phyloP scores from a whole-genome alignment of 2,113 vertebrate species.

The Enhydra lutris region DNA sequence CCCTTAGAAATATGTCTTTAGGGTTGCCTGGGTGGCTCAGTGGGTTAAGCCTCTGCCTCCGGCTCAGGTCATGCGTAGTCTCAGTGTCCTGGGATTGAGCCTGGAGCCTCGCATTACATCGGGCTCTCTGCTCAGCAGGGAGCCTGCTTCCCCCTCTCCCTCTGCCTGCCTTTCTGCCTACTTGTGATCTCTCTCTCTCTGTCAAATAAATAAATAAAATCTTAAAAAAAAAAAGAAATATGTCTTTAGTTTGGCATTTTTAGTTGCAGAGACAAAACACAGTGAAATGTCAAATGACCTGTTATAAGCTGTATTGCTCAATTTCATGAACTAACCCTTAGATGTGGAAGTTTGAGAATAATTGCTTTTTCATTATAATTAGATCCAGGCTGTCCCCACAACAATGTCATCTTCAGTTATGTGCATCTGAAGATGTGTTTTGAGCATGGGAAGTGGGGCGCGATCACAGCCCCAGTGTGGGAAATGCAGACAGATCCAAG shows the following conservation, averaged over 20 bases:
- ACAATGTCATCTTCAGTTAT: neutral
- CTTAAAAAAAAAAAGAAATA: neutral
- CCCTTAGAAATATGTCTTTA: neutral
- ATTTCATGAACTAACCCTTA: neutral
- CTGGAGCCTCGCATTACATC: too few relatives aligned
- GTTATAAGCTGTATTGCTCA: neutral
- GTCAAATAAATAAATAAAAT: too few relatives aligned
- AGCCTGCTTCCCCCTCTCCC: too few relatives aligned
- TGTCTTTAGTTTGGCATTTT: neutral
- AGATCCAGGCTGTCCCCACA: neutral
- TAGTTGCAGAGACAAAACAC: neutral
- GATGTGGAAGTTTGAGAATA: neutral
- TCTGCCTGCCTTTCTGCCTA: too few relatives aligned
- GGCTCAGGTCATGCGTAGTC: too few relatives aligned
- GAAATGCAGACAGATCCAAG: neutral
- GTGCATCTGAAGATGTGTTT: neutral
- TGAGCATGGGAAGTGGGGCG: neutral
- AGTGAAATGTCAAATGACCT: neutral
- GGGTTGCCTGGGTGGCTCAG: neutral
- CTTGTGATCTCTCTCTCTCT: too few relatives aligned
- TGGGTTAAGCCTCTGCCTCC: too few relatives aligned
- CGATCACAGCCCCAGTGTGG: neutral
- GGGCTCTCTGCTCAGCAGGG: too few relatives aligned
- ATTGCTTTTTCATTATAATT: neutral
- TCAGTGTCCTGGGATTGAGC: too few relatives aligned